Percentiles rank a stretch among this genome's conserved stretches.
Evolutionary conservation across 2,113 vertebrate species (phyloP).

Genomic region (Cebus imitator): DNA sequence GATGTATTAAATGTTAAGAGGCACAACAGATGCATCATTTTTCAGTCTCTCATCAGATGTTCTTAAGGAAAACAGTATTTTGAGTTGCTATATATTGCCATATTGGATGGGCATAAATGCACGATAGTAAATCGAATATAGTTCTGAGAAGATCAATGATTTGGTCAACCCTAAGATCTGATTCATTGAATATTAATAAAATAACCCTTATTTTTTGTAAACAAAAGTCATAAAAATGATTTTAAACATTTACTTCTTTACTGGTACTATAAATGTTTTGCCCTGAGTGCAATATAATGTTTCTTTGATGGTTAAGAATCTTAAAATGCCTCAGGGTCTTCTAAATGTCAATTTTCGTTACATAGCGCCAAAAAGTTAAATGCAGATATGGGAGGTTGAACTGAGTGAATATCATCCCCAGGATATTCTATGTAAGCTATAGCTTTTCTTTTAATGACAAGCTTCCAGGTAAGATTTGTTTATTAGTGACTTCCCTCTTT

Average conservation of each 20-base stretch:
- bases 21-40: not conserved
- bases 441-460: constrained; percentile 16
- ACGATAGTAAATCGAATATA: not conserved
- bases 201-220: not conserved
- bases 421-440: not conserved
- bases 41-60: not conserved
- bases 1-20: not conserved
- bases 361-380: not conserved
- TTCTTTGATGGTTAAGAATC: not conserved
- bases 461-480: not conserved
- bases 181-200: not conserved
- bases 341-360: constrained; percentile 19
- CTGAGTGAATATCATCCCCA: not conserved
- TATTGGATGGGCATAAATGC: not conserved
- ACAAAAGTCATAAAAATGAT: not conserved
- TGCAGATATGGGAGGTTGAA: not conserved
- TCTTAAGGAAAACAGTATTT: not conserved
- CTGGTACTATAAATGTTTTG: not conserved
- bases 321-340: not conserved
- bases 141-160: not conserved
- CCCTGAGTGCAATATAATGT: not conserved
- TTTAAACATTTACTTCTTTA: not conserved
- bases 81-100: not conserved
- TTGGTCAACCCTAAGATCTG: not conserved
- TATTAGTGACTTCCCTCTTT: not conserved